These are phyloP conservation scores for Phyllopteryx taeniolatus DNA, from an alignment of 2,113 vertebrate genomes.

Conservation along the genomic window DNA sequence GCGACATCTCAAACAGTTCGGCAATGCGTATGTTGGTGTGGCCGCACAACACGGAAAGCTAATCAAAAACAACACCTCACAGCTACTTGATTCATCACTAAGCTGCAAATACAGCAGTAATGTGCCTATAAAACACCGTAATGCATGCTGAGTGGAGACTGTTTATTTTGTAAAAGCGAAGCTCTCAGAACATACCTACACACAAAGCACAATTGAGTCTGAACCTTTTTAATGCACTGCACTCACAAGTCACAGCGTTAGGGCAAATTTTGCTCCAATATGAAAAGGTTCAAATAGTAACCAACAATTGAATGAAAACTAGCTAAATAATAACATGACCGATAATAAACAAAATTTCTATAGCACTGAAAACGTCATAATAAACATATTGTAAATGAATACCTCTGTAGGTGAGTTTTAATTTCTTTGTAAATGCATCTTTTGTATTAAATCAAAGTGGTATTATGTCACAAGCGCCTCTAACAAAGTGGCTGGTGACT, in stretches of 20 bases:
- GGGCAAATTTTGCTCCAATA: not conserved
- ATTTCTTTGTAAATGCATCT: not conserved
- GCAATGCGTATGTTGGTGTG: not conserved
- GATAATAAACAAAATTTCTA: not conserved
- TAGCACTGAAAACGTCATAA: not conserved
- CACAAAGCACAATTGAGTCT: not conserved
- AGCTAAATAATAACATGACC: too few species aligned
- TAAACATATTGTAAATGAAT: too few species aligned
- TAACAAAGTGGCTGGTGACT: not conserved
- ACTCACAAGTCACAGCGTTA: not conserved
- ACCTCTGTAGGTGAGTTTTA: not conserved
- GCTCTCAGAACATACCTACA: not conserved
- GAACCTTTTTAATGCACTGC: not conserved
- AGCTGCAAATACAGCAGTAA: not conserved
- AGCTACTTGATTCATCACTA: not conserved
- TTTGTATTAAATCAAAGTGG: not conserved
- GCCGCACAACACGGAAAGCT: not conserved
- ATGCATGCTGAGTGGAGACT: not conserved
- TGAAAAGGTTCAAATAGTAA: not conserved
- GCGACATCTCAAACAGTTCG: not conserved
- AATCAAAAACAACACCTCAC: not conserved
- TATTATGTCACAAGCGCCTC: not conserved
- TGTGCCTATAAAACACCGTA: not conserved
- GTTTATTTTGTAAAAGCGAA: not conserved
- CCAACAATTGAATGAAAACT: not conserved